Evolutionary conservation across 2,797 vertebrate species (phyloP), one percentile per base, ranked within the genome.

Genomic region (Girardinus metallicus): DNA sequence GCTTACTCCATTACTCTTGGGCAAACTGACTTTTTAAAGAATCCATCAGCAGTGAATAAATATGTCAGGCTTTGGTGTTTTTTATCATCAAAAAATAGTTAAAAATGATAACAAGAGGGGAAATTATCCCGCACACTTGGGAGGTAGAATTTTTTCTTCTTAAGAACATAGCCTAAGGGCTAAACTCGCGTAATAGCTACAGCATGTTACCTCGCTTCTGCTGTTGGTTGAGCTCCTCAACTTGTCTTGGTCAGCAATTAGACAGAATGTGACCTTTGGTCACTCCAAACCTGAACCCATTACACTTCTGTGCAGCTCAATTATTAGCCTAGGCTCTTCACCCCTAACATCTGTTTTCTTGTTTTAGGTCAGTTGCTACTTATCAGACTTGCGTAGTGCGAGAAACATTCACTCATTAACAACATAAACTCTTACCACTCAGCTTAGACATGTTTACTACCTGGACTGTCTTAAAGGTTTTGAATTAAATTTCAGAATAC

Each of bases 271-370:
- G 74, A 86, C 87, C 91, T 80, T 76, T 34, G 83, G 81, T 89
- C 74, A 80, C 55, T 68, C 73, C 64, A 43, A 90, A 85, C 79
- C 81, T 78, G 78, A 86, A 81, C 83, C 73, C 60, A 71, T 74
- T 26, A 83, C 75, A 87, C 55, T 64, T 85, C 77, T 55, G 70
- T 21, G 68, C 60, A 39, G 83, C 77, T 86, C 80, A 91, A 83
- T 89, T 77, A 89, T 86, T 82, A 83, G 87, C 86, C 49, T 49
- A 75, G 80, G 88, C 91, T 88, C 78, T 85, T 93, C 85, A 90
- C 90, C 86, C 86, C 86, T 80, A 90, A 93, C 91, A 95, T 93
- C 93, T 93, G 92, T 83, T 94, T 89, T 81, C 82, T 88, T 82
- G 84, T 81, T 88, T 76, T 60, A 82, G 88, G 89, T 92, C 88